These are phyloP conservation scores for Gymnocypris eckloni DNA, from an alignment of 2,797 vertebrate species.

Conservation along the genomic window DNA sequence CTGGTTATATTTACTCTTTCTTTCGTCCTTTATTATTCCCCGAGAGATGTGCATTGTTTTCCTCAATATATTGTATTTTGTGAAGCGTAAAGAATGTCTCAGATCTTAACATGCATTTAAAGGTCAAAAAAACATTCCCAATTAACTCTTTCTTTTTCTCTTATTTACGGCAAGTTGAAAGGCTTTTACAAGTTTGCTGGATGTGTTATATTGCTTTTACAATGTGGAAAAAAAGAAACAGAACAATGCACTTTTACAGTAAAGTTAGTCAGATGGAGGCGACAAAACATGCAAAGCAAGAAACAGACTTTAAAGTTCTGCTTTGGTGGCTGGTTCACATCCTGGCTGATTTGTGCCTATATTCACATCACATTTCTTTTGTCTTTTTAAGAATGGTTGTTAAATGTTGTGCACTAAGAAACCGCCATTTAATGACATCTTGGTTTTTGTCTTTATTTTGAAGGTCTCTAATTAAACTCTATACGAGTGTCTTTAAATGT, in stretches of 20 bases:
- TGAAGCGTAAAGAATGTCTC: slow-evolving; percentile 2
- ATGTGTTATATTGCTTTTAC: slow-evolving; percentile 42
- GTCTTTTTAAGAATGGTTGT: slow-evolving; percentile 71
- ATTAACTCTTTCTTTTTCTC: slow-evolving; percentile 33
- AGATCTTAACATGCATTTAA: slow-evolving; percentile 26
- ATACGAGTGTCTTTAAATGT: slow-evolving; percentile 76
- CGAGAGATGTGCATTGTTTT: slow-evolving; percentile 21
- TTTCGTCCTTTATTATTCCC: slow-evolving; percentile 1
- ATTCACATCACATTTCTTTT: slow-evolving; percentile 68
- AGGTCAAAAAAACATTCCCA: slow-evolving; percentile 16
- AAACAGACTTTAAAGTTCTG: slow-evolving; percentile 64
- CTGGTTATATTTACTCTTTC: background rate
- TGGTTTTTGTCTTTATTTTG: slow-evolving; percentile 61
- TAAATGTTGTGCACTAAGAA: slow-evolving; percentile 72
- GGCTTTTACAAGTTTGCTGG: slow-evolving; percentile 43
- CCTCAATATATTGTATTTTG: background rate
- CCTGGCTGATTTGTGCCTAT: slow-evolving; percentile 72
- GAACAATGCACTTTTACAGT: slow-evolving; percentile 57
- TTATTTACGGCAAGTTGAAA: slow-evolving; percentile 33
- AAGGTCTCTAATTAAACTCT: slow-evolving; percentile 77
- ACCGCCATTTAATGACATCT: slow-evolving; percentile 77
- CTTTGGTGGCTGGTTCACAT: slow-evolving; percentile 66
- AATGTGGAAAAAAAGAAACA: slow-evolving; percentile 48
- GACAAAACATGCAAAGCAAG: slow-evolving; percentile 62
- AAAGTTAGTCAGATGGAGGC: slow-evolving; percentile 71